These are phyloP conservation scores for Chrysotoxum bicinctum DNA, from an alignment of 2,888 invertebrate genomes.

Conservation along the genomic window DNA sequence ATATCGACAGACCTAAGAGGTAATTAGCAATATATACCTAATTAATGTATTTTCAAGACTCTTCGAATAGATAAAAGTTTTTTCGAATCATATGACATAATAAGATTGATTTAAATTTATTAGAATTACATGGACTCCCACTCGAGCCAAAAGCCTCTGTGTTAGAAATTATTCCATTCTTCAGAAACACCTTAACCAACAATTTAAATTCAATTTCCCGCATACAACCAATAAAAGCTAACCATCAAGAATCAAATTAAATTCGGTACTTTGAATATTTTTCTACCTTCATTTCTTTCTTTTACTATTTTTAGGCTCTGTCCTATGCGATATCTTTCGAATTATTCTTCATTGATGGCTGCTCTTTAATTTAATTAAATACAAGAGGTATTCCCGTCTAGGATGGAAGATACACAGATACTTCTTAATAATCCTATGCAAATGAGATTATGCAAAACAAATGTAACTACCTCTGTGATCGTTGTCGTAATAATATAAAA, in stretches of 20 bases:
- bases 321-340: neutral
- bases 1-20: too few relatives aligned
- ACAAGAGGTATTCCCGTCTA: neutral
- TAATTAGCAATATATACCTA: too few relatives aligned
- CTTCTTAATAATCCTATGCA: slow-evolving; percentile 65
- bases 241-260: slow-evolving; percentile 5
- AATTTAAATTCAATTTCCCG: slow-evolving; percentile 12
- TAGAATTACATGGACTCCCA: too few relatives aligned
- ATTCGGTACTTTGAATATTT: neutral
- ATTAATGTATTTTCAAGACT: too few relatives aligned
- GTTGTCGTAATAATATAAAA: slow-evolving; percentile 46
- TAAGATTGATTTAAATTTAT: too few relatives aligned
- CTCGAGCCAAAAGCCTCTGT: too few relatives aligned
- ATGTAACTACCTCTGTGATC: slow-evolving; percentile 40
- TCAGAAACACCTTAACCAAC: neutral
- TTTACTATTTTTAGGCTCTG: neutral
- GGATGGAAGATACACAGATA: slow-evolving; percentile 6
- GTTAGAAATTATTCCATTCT: neutral
- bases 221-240: slow-evolving; percentile 8
- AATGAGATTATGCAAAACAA: slow-evolving; percentile 56
- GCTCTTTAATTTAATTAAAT: slow-evolving; percentile 33
- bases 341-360: slow-evolving; percentile 4
- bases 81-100: too few relatives aligned
- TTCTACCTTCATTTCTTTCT: neutral
- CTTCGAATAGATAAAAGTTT: too few relatives aligned